Conservation (phyloP, 2,113 vertebrate genomes). For the Telmatochromis sp. region DNA sequence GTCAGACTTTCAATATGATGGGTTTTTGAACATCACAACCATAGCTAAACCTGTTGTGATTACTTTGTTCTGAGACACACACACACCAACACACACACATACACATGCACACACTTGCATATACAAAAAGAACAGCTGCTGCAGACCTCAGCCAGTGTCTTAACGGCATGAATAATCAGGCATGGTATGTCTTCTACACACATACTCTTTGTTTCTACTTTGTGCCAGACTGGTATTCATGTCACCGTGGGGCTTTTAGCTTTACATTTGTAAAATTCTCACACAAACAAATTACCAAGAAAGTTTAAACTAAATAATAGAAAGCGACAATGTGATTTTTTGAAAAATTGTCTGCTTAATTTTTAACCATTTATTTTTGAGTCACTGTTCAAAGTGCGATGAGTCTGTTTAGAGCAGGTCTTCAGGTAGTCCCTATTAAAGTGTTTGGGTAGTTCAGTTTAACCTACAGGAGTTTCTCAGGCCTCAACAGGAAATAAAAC, state of each 20-base stretch:
- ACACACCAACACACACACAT: background rate
- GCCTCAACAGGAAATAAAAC: background rate
- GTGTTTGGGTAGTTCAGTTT: background rate
- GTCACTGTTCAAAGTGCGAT: background rate
- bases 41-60: background rate
- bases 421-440: background rate
- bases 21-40: background rate
- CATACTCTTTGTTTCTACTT: background rate
- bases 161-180: slow-evolving; percentile 45
- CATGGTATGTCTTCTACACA: slow-evolving; percentile 10
- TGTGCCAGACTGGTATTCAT: background rate
- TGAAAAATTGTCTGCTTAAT: background rate
- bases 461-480: background rate
- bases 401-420: background rate
- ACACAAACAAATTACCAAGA: background rate
- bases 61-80: background rate
- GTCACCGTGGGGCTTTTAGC: background rate
- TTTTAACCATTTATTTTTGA: background rate
- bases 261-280: background rate
- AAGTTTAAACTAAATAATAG: background rate
- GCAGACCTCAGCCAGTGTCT: background rate
- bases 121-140: slow-evolving; percentile 39
- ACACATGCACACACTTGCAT: background rate
- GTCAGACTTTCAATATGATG: background rate
- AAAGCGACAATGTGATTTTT: background rate